Evolutionary conservation across 2,888 invertebrate species (phyloP).

Genomic region (Chrysopilus asiliformis): DNA sequence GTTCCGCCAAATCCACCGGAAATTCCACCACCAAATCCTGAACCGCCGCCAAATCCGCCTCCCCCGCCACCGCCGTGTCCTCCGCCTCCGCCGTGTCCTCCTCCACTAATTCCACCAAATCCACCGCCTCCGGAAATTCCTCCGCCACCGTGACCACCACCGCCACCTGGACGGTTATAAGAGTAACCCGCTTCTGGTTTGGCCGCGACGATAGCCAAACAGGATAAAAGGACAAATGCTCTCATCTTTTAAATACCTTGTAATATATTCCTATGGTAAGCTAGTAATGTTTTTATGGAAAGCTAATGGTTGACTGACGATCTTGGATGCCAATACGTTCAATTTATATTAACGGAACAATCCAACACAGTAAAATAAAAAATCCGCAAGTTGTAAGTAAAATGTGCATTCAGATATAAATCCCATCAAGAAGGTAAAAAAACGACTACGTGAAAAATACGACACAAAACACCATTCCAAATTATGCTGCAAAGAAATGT

Average conservation of each 20-base stretch:
- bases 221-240: conserved; percentile 36
- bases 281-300: conserved; percentile 32
- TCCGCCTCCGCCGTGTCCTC: conserved; percentile 23
- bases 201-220: conserved; percentile 34
- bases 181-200: conserved; percentile 36
- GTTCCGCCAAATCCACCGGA: conserved; percentile 19
- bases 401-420: too few relatives aligned
- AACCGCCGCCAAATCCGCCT: conserved; percentile 26
- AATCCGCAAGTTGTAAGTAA: too few relatives aligned
- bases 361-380: too few relatives aligned
- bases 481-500: too few relatives aligned
- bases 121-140: conserved; percentile 20
- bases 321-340: conserved; percentile 31
- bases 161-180: conserved; percentile 36
- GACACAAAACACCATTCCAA: too few relatives aligned
- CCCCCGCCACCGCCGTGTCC: conserved; percentile 19
- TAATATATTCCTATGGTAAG: conserved; percentile 6
- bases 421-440: too few relatives aligned
- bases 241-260: conserved; percentile 25
- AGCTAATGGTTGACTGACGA: conserved; percentile 37
- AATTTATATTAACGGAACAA: conserved; percentile 38
- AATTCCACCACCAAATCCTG: conserved; percentile 20
- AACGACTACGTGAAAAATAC: too few relatives aligned
- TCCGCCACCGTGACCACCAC: conserved; percentile 25
- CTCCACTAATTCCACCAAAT: conserved; percentile 20